Conservation (phyloP, 2,888 invertebrate genomes). For the Tolmerus cingulatus region DNA sequence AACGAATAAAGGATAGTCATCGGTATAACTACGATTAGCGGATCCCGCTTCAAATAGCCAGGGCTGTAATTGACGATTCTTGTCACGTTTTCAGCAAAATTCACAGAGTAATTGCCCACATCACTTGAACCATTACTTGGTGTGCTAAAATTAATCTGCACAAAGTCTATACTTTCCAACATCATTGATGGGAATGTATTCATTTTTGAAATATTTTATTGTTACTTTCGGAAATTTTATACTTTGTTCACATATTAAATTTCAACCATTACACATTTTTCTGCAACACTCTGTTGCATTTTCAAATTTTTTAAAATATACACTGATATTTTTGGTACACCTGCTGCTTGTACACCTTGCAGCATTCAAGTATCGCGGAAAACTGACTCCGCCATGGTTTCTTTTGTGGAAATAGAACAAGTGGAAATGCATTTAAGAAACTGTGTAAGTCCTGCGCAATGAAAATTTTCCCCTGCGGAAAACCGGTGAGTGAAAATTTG, state of each 20-base stretch:
- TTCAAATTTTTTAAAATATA: neutral
- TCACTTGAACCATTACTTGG: conserved; percentile 4
- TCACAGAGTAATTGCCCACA: neutral
- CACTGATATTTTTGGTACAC: neutral
- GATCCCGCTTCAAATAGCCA: neutral
- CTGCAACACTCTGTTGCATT: neutral
- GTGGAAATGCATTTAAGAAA: neutral
- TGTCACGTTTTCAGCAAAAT: neutral
- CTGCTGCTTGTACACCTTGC: neutral
- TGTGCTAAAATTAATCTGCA: neutral
- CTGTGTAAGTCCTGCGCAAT: conserved; percentile 6
- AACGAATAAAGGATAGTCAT: conserved; percentile 72
- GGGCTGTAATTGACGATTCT: conserved; percentile 2
- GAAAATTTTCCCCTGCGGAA: neutral
- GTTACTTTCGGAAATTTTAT: neutral
- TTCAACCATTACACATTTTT: neutral
- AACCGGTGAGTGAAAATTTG: conserved; percentile 16
- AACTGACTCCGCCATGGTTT: neutral
- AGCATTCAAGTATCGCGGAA: neutral
- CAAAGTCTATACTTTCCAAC: conserved; percentile 14
- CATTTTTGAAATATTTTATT: neutral
- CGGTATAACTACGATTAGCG: conserved; percentile 56
- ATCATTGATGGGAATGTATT: neutral
- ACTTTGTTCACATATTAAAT: neutral
- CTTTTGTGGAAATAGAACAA: neutral